Base-by-base conservation (phyloP, 2,797 vertebrate genomes). In the Benthosema pterotum region DNA sequence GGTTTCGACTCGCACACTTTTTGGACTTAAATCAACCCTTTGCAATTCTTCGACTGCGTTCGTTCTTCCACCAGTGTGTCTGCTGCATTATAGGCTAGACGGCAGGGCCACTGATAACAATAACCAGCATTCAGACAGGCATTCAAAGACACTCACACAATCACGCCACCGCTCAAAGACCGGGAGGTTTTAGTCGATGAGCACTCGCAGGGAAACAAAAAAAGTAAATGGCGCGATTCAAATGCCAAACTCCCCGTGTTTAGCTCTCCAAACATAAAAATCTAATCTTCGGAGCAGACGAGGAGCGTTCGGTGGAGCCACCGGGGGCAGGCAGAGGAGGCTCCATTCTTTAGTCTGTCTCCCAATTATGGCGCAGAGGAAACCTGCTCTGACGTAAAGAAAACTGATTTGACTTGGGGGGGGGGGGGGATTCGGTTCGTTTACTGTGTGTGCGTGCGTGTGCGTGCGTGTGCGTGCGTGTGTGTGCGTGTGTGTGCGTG, bases 351-450 rank as follows among this genome's bases (percentile, higher is more conserved):
- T 9, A 32, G 32, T 32, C 32, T 32, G 81, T 59, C 65, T 72
- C 67, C 74, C 74, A 77, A 80, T 85, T 87, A 84, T 63, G 75
- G 69, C 42, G 57, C 55, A 1, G 25, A 66, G 45, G 67, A 80
- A 79, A 77, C 63, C 57, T 64, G 71, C 71, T 74, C 66, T 76
- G 81, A 88, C 63, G 38, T 78, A 83, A 84, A 46, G n/a, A 87
- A 59, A 0, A 0, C 38, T 22, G 19, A 61, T 72, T 52, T 67
- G 78, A 83, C 75, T 75, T 52, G 38, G 19, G 19, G 19, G 19
- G 19, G 19, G 19, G 19, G 19, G 69, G 65, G 77, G 82, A 69
- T 83, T 74, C 52, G 59, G 47, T 58, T 11, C 22, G 32, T 38
- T 38, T 38, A 38, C 32, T 38, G 32, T 32, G 28, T 2, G 28